phyloP scores from a whole-genome alignment of 2,113 vertebrate species.

The Muntiacus muntjak region DNA sequence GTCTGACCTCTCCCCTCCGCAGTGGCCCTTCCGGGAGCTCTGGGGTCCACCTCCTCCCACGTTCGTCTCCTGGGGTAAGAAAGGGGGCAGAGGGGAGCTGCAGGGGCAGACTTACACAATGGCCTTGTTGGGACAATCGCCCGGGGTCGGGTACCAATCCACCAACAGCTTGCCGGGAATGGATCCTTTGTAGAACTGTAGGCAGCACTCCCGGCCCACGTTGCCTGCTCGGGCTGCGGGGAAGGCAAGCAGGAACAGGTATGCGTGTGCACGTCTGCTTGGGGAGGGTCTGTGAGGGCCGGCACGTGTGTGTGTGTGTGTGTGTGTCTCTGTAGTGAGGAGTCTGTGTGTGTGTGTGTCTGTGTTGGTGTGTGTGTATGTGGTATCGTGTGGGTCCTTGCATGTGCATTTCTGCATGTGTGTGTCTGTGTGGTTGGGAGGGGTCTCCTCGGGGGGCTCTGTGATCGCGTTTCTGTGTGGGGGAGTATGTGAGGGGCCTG shows the following conservation, averaged over 20 bases:
- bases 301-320: no score
- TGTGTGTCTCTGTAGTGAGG: neutral
- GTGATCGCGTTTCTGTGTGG: neutral
- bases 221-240: constrained; percentile 25
- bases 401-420: neutral
- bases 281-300: neutral
- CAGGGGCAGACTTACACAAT: constrained; percentile 48
- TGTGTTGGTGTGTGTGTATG: neutral
- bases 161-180: neutral
- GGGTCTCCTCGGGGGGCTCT: neutral
- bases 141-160: neutral
- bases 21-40: neutral
- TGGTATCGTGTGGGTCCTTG: fast-evolving
- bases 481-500: neutral
- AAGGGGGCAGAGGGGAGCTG: fast-evolving
- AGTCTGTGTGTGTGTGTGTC: fast-evolving
- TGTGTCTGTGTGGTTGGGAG: neutral
- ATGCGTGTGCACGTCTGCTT: no score
- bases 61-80: neutral
- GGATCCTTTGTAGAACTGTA: neutral
- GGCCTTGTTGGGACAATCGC: neutral
- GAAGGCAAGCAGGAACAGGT: neutral
- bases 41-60: neutral
- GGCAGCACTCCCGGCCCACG: constrained; percentile 50
- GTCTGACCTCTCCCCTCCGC: neutral